These are phyloP conservation scores for Charadrius vociferus DNA, from an alignment of 2,113 vertebrate species.

Conservation along the genomic window DNA sequence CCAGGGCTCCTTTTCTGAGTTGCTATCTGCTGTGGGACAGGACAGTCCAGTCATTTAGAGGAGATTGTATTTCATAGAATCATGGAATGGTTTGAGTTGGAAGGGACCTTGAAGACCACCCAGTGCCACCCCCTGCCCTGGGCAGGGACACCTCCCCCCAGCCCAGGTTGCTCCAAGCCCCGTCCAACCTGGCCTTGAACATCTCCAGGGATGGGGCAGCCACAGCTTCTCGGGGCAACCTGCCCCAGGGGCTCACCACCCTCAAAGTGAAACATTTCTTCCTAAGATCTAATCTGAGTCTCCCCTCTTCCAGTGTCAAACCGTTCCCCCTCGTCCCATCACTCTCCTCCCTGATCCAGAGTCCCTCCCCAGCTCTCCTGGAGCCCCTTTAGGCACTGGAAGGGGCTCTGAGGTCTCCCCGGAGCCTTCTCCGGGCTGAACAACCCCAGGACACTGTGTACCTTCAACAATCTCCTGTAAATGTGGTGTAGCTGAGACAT, in stretches of 20 bases:
- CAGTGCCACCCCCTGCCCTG: not conserved
- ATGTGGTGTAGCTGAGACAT: not conserved
- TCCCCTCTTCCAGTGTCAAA: not conserved
- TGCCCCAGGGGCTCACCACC: not conserved
- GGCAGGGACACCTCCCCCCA: not conserved
- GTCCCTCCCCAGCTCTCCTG: not conserved
- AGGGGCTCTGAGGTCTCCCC: not conserved
- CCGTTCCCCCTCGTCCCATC: fast-evolving
- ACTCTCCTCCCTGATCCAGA: no score
- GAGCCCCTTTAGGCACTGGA: not conserved
- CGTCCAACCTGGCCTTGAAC: not conserved
- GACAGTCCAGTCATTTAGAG: not conserved
- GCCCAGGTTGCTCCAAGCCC: not conserved
- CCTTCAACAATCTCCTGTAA: not conserved
- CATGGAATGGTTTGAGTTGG: not conserved
- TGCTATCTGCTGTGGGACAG: not conserved
- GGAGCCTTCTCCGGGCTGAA: not conserved
- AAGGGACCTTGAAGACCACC: not conserved
- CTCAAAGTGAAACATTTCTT: no score
- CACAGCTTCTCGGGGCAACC: not conserved
- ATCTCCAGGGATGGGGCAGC: not conserved
- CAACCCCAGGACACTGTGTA: not conserved
- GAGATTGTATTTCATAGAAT: not conserved
- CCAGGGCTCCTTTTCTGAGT: not conserved
- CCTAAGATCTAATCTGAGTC: not conserved